phyloP scores from a whole-genome alignment of 2,113 vertebrate species.

The Rhinoderma darwinii region DNA sequence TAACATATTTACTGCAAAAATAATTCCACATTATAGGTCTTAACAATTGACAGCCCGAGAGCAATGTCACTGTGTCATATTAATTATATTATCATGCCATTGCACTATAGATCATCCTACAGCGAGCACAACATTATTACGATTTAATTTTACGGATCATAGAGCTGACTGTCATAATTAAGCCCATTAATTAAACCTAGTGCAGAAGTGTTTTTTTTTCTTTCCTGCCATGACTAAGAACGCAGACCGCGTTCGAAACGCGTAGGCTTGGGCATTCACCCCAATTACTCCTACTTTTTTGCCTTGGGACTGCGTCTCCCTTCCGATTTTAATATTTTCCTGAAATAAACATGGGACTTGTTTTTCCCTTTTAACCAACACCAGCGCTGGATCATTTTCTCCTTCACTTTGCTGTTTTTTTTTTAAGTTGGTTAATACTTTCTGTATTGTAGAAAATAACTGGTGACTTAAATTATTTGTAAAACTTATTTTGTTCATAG shows the following conservation, averaged over 20 bases:
- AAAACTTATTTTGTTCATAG: neutral
- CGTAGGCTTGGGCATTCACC: too few species aligned
- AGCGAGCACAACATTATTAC: conserved; percentile 41
- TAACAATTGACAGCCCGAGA: conserved; percentile 13
- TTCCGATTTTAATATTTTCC: too few species aligned
- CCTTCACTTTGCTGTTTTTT: too few species aligned
- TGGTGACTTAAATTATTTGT: neutral
- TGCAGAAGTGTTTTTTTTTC: neutral
- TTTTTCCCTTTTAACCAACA: too few species aligned
- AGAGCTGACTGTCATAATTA: conserved; percentile 41
- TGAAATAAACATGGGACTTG: too few species aligned
- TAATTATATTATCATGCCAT: conserved; percentile 16
- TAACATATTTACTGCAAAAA: conserved; percentile 20
- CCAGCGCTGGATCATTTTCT: too few species aligned
- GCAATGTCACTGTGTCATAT: conserved; percentile 46
- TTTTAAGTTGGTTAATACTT: conserved; percentile 19
- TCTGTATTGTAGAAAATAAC: neutral
- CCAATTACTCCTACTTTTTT: too few species aligned
- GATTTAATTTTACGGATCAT: conserved; percentile 49
- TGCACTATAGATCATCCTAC: conserved; percentile 46
- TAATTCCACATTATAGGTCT: neutral
- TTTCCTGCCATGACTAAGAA: too few species aligned
- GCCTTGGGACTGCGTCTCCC: too few species aligned
- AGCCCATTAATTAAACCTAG: conserved; percentile 36
- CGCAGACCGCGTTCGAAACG: too few species aligned